Evolutionary conservation across 2,797 vertebrate genomes (phyloP).

Genomic region (Sciurus carolinensis): DNA sequence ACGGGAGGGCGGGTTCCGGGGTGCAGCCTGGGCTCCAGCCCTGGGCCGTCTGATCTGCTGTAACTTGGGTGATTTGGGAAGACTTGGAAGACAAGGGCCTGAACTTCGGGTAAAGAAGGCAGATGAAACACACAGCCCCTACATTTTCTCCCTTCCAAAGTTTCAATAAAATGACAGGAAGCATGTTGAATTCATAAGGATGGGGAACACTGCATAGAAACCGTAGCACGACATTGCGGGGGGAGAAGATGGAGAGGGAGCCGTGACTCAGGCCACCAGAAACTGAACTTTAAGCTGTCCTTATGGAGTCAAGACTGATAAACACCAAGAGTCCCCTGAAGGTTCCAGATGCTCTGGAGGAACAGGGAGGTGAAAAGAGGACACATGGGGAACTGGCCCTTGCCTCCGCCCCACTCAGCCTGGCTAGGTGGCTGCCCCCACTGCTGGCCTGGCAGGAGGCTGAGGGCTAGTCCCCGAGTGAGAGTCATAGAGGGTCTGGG

Average conservation of each 20-base stretch:
- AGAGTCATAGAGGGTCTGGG: not conserved
- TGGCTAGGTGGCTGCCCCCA: accelerated
- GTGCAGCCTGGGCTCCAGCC: accelerated
- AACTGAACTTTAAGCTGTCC: not conserved
- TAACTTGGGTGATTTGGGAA: not conserved
- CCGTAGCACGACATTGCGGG: accelerated
- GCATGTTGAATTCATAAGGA: not conserved
- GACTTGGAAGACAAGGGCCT: not conserved
- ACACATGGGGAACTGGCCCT: accelerated
- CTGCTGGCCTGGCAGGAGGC: no score
- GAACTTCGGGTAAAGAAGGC: not conserved
- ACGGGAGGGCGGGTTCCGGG: not conserved
- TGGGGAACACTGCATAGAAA: not conserved
- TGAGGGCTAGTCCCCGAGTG: not conserved
- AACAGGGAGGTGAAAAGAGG: not conserved
- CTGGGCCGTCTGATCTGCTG: not conserved
- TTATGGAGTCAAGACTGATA: not conserved
- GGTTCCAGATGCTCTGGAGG: not conserved
- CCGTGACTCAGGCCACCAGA: not conserved
- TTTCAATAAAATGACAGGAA: not conserved
- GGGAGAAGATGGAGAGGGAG: accelerated
- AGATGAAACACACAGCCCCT: not conserved
- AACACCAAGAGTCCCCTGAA: no score
- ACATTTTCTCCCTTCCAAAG: not conserved
- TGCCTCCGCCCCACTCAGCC: no score